Base-by-base conservation (phyloP, 2,888 invertebrate genomes). In the Tipula unca region DNA sequence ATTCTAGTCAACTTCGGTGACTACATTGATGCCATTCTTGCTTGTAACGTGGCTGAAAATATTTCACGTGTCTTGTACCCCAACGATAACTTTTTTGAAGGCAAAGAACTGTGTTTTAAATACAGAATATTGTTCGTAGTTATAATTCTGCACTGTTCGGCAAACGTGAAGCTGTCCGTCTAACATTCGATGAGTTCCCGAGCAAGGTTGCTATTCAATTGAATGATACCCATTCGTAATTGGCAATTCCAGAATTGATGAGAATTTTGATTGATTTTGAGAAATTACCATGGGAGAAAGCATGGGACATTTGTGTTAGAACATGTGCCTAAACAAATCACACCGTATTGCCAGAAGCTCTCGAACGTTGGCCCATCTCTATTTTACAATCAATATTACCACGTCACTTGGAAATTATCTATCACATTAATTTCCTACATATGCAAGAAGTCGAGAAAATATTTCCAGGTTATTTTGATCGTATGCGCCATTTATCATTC, bases 291-390 rank as follows among this genome's bases (percentile, higher is more conserved):
- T 99, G 97, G 95, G 97, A 98, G 0, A 94, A 96, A 92, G 99
- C 99, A 3, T 99, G 98, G 98, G 93, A 95, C 0, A 93, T 99
- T 29, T 96, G 96, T 0, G 93, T 92, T 3, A 94, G 93, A 88
- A 96, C 98, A 39, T 99, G 98, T 90, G 99, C 98, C 6, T 99
- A 99, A 92, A 99, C 99, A 86, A 99, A 99, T 91, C 99, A 99
- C 92, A 99, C 99, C 0, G 98, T 99, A 29, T 92, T 99, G 86
- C 99, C 99, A 0, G 99, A 99, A 91, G 99, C 99, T 14, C 91
- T 99, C 88, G 99, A 99, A 91, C 93, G 98, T 87, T 99, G 98
- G 99, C 96, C 97, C 0, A 94, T 95, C 86, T 94, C 95, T 87
- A 93, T 99, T 94, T 91, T 99, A 88, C 96, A 97, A 89, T 94